phyloP scores from a whole-genome alignment of 2,113 vertebrate species.

The Cyphomyrus plagiostoma region DNA sequence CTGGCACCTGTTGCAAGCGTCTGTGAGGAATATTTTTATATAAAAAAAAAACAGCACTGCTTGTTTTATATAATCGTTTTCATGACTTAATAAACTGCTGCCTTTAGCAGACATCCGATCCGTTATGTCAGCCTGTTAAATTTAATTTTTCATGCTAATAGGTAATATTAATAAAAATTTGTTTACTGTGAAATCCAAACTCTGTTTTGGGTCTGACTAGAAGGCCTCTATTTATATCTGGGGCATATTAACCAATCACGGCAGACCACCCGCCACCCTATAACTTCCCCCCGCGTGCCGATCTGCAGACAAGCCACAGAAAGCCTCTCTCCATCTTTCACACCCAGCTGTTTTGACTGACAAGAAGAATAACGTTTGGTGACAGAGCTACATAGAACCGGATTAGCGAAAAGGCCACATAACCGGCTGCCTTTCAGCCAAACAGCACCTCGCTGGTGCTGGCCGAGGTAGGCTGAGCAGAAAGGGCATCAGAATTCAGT shows the following conservation, averaged over 20 bases:
- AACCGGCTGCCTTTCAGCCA: constrained; percentile 21
- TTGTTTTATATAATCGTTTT: background rate
- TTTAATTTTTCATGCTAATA: background rate
- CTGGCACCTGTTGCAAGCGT: background rate
- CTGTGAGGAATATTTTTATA: background rate
- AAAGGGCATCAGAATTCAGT: background rate
- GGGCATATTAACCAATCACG: background rate
- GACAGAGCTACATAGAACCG: constrained; percentile 9
- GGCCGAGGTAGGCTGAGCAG: background rate
- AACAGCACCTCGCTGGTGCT: background rate
- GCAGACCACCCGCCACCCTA: background rate
- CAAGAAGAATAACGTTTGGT: constrained; percentile 11
- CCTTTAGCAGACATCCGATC: background rate
- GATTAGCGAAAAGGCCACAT: constrained; percentile 21
- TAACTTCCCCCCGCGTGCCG: background rate
- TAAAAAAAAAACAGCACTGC: background rate
- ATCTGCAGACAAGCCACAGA: background rate
- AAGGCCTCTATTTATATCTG: background rate
- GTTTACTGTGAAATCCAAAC: background rate
- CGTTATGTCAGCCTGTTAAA: background rate
- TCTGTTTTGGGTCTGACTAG: background rate
- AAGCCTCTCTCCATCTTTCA: background rate
- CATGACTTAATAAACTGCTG: background rate
- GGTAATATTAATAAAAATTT: background rate
- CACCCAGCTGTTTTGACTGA: constrained; percentile 6